These are phyloP conservation scores for Heliconius congener DNA, from an alignment of 1,140 invertebrate species.

Conservation along the genomic window DNA sequence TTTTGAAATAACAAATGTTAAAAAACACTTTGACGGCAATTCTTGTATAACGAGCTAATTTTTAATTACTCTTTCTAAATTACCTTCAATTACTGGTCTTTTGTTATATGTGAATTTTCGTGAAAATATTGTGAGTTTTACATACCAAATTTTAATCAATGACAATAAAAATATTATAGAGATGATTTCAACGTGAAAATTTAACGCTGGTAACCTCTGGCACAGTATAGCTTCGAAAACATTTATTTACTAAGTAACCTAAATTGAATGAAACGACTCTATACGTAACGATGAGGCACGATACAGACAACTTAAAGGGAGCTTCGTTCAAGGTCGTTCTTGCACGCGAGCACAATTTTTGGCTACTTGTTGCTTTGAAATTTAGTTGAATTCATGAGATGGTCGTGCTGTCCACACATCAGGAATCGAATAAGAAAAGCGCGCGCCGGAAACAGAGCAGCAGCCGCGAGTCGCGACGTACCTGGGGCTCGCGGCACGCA, in stretches of 20 bases:
- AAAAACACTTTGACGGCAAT: not conserved
- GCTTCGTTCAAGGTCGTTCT: constrained; percentile 57
- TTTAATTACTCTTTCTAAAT: not conserved
- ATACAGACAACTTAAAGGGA: constrained; percentile 35
- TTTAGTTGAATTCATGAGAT: constrained; percentile 32
- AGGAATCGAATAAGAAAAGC: constrained; percentile 11
- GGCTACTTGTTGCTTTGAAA: constrained; percentile 67
- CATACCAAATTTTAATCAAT: too few relatives aligned
- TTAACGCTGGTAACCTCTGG: not conserved
- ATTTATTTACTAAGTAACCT: not conserved
- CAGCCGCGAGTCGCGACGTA: constrained; percentile 44
- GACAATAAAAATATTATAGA: not conserved
- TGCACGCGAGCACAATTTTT: constrained; percentile 57
- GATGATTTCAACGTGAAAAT: not conserved
- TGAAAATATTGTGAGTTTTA: too few relatives aligned
- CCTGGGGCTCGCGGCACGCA: constrained; percentile 68
- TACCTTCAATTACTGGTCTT: not conserved
- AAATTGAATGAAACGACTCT: not conserved
- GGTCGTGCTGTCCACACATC: constrained; percentile 29
- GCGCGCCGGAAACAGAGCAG: not conserved
- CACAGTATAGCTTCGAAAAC: not conserved
- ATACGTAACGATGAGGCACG: not conserved
- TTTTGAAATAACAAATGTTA: constrained; percentile 1
- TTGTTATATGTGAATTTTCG: too few relatives aligned
- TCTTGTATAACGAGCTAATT: constrained; percentile 1